phyloP scores from a whole-genome alignment of 2,797 vertebrate species.

The Pipistrellus nathusii region DNA sequence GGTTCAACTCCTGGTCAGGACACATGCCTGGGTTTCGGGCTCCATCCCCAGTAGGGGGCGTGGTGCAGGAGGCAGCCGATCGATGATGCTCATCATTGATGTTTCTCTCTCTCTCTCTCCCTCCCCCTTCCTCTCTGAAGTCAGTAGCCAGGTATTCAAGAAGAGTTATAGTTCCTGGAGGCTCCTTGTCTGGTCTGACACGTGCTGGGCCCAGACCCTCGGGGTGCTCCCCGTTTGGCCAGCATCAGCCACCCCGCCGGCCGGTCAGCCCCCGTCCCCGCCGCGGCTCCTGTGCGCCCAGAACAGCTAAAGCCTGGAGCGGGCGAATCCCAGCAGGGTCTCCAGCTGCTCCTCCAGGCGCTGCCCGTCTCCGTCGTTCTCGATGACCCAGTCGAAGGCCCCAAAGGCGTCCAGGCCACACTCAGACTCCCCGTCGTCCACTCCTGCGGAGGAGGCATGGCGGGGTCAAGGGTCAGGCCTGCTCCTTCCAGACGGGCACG shows the following conservation, averaged over 20 bases:
- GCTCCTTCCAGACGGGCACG: neutral
- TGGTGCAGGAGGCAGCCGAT: no score
- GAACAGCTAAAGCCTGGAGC: conserved; percentile 54
- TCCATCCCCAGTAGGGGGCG: no score
- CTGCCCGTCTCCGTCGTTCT: conserved; percentile 88
- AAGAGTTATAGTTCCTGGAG: neutral
- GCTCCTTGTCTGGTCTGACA: neutral
- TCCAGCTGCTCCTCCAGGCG: conserved; percentile 89
- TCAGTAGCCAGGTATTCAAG: neutral
- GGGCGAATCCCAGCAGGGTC: conserved; percentile 80
- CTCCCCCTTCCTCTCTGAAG: no score
- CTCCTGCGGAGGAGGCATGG: conserved; percentile 85
- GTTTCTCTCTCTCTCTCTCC: no score
- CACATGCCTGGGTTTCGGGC: no score
- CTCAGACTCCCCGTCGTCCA: conserved; percentile 94
- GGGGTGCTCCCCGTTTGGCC: neutral
- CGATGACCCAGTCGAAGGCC: conserved; percentile 92
- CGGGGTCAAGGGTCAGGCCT: neutral
- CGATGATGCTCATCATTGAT: no score
- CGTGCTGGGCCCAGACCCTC: no score
- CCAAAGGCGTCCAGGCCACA: conserved; percentile 93
- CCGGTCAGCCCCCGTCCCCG: neutral
- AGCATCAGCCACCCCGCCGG: neutral
- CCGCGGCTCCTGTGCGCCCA: fast-evolving
- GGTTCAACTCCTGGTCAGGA: no score